A percentile compares a stretch with the other conserved stretches of the same genome.
Conservation (phyloP, 2,888 invertebrate genomes). For the Perizoma affinitatum region DNA sequence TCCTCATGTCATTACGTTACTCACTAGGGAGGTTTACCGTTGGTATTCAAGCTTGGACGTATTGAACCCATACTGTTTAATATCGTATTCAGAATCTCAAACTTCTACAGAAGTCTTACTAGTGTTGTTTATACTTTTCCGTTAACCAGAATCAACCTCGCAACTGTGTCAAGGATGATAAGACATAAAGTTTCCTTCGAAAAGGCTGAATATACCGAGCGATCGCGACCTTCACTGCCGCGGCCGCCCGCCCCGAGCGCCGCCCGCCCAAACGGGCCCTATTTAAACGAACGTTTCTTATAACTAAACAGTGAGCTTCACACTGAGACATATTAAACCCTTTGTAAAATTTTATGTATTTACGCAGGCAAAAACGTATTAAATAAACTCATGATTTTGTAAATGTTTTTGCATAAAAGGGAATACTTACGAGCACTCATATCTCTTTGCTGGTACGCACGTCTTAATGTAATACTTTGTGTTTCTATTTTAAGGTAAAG, state of each 20-base stretch:
- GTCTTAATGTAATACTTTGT: conserved; percentile 1
- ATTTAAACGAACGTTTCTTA: conserved; percentile 47
- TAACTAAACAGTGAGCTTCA: conserved; percentile 39
- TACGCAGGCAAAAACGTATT: conserved; percentile 25
- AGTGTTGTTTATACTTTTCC: conserved; percentile 23
- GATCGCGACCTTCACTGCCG: conserved; percentile 26
- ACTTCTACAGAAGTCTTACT: conserved; percentile 11
- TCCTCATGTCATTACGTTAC: conserved; percentile 39
- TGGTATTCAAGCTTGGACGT: conserved; percentile 20
- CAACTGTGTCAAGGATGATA: conserved; percentile 67
- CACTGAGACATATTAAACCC: conserved; percentile 36
- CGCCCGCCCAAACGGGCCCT: conserved; percentile 33
- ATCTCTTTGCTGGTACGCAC: conserved; percentile 2
- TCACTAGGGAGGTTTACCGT: conserved; percentile 33
- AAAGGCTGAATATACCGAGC: conserved; percentile 47
- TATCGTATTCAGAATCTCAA: conserved; percentile 15
- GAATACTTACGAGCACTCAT: conserved; percentile 1
- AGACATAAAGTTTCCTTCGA: conserved; percentile 65
- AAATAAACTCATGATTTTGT: conserved; percentile 32
- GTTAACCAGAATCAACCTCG: conserved; percentile 41
- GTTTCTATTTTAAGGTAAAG: not conserved
- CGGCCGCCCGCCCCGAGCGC: conserved; percentile 31
- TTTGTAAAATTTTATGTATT: conserved; percentile 35
- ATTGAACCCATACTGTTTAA: conserved; percentile 16
- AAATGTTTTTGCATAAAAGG: conserved; percentile 26